Evolutionary conservation across 2,797 vertebrate species (phyloP), one percentile per base, ranked within the genome.

Genomic region (Mormyrus hasselquistii): DNA sequence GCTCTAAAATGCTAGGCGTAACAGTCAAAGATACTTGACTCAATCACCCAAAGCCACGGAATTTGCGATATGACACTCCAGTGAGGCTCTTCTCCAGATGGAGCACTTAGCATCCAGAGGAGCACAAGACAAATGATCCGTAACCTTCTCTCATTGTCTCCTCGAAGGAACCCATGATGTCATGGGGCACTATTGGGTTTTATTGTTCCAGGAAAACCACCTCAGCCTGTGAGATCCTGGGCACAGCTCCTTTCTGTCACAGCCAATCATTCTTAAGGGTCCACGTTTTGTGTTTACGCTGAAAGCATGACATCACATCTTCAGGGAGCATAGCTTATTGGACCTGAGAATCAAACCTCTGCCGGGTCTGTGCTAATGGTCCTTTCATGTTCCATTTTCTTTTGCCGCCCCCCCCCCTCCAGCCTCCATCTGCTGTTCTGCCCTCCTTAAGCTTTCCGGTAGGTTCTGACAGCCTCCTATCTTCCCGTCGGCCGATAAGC

Each of bases 391-490:
- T 84, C 79, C 79, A 16, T 84, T 52, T 29, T 85, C 34, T n/a
- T 19, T 83, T 6, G 16, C 34, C 1, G 25, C 16, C 76, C 41
- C 38, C 76, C 19, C 47, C 41, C 19, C 47, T 9, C 47, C 25
- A 12, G n/a, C 49, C 49, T 85, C 82, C 49, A 85, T 25, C 82
- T 85, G 49, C 8, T 50, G 82, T 29, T 85, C 44, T 44, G 91
- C 87, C 90, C 92, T 89, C 92, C 91, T 93, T 93, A 91, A 93
- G 91, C 90, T 92, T 90, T 91, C 91, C 90, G 91, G 91, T 91
- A 87, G 90, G 88, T 91, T 91, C 90, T 57, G 89, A 91, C 62
- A 65, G 62, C 25, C 62, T 92, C 91, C 91, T 57, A 76, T 89
- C 86, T 87, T 91, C 44, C 79, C 44, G 38, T 49, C 38, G 76